Percentiles rank a stretch among this genome's conserved stretches.
These are phyloP conservation scores for Pelvicachromis taeniatus DNA, from an alignment of 2,113 vertebrate species.

Conservation along the genomic window DNA sequence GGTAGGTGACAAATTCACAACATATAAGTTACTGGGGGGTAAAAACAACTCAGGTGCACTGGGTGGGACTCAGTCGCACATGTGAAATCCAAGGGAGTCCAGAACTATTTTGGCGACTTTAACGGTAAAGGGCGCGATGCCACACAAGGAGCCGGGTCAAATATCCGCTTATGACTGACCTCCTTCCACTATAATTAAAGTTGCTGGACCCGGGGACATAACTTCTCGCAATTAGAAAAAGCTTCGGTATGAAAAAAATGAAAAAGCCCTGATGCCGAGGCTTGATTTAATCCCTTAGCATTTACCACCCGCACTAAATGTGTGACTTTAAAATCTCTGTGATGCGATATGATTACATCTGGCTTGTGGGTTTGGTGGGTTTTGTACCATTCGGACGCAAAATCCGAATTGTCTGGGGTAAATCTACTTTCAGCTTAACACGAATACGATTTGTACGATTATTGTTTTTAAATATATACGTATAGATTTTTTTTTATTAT, in stretches of 20 bases:
- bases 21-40: conserved; percentile 53
- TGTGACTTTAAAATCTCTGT: background rate
- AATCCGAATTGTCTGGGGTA: background rate
- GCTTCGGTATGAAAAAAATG: background rate
- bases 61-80: conserved; percentile 39
- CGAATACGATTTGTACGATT: background rate
- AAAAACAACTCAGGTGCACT: conserved; percentile 62
- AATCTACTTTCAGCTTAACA: background rate
- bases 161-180: conserved; percentile 45
- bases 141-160: conserved; percentile 70
- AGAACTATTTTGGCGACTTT: conserved; percentile 63
- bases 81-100: conserved; percentile 46
- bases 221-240: conserved; percentile 12
- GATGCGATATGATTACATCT: background rate
- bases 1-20: conserved; percentile 58
- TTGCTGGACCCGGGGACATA: conserved; percentile 27
- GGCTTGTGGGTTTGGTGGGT: background rate
- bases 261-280: background rate
- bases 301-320: background rate
- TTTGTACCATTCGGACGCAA: background rate
- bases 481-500: background rate
- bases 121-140: conserved; percentile 48
- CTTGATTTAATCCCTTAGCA: background rate
- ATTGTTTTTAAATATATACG: background rate
- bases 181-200: conserved; percentile 58